Percentiles rank a stretch among this genome's conserved stretches.
Evolutionary conservation across 2,888 invertebrate genomes (phyloP).

Genomic region (Trachelus troglodyta): DNA sequence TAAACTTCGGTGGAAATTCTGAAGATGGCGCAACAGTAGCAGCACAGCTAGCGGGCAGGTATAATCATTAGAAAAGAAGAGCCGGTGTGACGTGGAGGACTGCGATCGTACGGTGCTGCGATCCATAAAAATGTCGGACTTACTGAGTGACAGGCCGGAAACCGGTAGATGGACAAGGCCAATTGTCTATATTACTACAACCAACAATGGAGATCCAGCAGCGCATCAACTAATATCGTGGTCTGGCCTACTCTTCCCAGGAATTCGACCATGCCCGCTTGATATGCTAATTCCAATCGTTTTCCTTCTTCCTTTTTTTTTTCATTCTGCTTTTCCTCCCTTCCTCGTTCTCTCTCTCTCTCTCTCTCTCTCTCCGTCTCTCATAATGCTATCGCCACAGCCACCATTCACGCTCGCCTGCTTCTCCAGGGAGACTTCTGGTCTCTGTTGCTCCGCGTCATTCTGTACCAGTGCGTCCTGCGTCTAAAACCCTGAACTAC

Average conservation of each 20-base stretch:
- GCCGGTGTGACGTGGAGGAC: constrained; percentile 8
- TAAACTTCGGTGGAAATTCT: too few relatives aligned
- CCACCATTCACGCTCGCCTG: constrained; percentile 46
- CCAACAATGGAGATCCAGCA: constrained; percentile 58
- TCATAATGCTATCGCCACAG: too few relatives aligned
- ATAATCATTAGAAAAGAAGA: too few relatives aligned
- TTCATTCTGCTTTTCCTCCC: neutral
- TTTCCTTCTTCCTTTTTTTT: constrained; percentile 39
- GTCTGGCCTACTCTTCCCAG: constrained; percentile 50
- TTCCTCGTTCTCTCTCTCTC: too few relatives aligned
- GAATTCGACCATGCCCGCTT: constrained; percentile 59
- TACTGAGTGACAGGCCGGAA: constrained; percentile 64
- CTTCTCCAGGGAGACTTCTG: constrained; percentile 8
- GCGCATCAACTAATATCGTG: constrained; percentile 23
- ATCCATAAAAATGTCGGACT: constrained; percentile 64
- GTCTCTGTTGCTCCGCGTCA: too few relatives aligned
- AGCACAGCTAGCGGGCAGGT: too few relatives aligned
- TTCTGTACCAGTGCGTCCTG: too few relatives aligned
- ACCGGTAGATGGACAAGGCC: constrained; percentile 63
- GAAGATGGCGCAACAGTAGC: too few relatives aligned
- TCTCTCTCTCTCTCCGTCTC: neutral
- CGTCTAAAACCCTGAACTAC: too few relatives aligned
- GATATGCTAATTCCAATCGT: constrained; percentile 38
- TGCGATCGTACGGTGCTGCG: constrained; percentile 45
- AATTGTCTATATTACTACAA: constrained; percentile 64